Evolutionary conservation across 2,888 invertebrate species (phyloP).

Genomic region (Ametastegia equiseti): DNA sequence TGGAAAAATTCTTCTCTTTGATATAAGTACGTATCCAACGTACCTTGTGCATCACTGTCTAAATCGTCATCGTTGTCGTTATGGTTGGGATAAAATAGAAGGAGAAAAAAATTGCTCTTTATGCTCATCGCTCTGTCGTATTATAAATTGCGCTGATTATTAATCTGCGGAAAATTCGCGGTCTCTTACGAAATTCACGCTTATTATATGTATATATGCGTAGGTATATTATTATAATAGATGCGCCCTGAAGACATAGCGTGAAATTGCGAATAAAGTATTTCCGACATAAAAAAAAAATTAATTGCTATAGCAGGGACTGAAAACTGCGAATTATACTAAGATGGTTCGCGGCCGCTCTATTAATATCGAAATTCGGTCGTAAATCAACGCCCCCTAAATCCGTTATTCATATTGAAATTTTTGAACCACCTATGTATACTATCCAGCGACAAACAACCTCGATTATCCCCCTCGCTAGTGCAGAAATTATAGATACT

Average conservation of each 20-base stretch:
- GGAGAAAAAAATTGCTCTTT: not conserved
- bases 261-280: conserved; percentile 36
- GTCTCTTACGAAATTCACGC: not conserved
- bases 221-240: not conserved
- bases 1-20: not conserved
- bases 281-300: conserved; percentile 5
- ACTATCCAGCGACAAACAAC: not conserved
- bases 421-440: not conserved
- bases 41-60: too few relatives aligned
- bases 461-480: not conserved
- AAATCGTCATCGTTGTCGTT: too few relatives aligned
- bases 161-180: too few relatives aligned
- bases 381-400: not conserved
- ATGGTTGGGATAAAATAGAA: too few relatives aligned
- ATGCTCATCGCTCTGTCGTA: not conserved
- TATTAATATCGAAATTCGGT: not conserved
- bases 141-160: not conserved
- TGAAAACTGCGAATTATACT: not conserved
- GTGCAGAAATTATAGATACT: not conserved
- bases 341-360: not conserved
- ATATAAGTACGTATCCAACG: not conserved
- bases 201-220: not conserved
- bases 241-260: not conserved
- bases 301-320: not conserved
- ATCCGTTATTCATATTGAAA: not conserved